Evolutionary conservation across 2,113 vertebrate species (phyloP).

Genomic region (Phalacrocorax brasilianus): DNA sequence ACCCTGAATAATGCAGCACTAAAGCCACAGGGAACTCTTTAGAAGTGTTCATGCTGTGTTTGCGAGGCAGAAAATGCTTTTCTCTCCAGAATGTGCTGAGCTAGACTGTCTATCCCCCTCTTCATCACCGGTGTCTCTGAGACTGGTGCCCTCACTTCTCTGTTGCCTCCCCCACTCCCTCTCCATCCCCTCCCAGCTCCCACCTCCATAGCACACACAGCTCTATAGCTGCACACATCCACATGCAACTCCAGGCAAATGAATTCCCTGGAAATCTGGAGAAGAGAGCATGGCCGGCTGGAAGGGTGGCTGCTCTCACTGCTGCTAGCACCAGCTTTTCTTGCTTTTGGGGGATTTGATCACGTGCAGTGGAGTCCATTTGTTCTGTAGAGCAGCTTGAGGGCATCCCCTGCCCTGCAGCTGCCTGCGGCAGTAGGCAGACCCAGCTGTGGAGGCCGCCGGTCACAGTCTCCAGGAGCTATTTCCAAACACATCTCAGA

Average conservation of each 20-base stretch:
- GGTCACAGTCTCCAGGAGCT: no score
- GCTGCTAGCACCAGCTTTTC: background rate
- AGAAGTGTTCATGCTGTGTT: background rate
- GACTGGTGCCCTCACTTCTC: background rate
- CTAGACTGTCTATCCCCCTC: background rate
- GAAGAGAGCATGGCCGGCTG: background rate
- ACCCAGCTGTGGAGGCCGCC: background rate
- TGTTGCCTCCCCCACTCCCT: no score
- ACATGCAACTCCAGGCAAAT: accelerated
- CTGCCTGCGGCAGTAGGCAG: background rate
- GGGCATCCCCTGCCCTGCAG: background rate
- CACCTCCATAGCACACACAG: background rate
- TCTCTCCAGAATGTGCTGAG: background rate
- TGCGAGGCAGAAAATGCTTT: background rate
- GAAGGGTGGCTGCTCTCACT: background rate
- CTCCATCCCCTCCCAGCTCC: background rate
- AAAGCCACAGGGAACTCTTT: background rate
- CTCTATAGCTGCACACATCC: background rate
- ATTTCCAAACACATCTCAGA: background rate
- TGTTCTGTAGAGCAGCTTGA: background rate
- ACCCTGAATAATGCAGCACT: background rate
- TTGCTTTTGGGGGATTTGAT: background rate
- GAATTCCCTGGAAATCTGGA: background rate
- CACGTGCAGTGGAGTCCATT: no score
- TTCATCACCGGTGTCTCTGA: background rate